These are phyloP conservation scores for Drosophila paucipuncta DNA, from an alignment of 2,888 invertebrate species.

Conservation along the genomic window DNA sequence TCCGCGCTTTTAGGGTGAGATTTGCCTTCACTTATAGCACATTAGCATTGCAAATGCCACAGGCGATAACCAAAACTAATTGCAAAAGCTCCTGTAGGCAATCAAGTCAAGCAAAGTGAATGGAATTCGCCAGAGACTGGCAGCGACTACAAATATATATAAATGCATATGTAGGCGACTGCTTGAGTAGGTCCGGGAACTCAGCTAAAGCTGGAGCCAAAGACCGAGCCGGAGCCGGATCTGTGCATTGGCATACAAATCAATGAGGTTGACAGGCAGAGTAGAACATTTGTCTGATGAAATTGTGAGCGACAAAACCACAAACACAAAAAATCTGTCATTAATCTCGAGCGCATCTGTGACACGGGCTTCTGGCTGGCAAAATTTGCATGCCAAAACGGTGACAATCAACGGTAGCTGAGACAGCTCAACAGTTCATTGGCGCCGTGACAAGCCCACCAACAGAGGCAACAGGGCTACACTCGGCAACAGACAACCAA, in stretches of 20 bases:
- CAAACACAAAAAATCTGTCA: conserved; percentile 1
- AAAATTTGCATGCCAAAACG: conserved; percentile 32
- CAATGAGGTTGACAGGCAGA: conserved; percentile 22
- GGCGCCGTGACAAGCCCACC: conserved; percentile 74
- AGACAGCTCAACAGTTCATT: conserved; percentile 62
- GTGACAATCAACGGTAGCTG: conserved; percentile 38
- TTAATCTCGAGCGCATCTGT: background rate
- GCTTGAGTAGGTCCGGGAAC: conserved; percentile 67
- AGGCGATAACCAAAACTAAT: conserved; percentile 69
- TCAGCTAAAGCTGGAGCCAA: conserved; percentile 51
- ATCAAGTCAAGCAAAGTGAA: conserved; percentile 45
- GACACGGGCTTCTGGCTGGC: conserved; percentile 26
- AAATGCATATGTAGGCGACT: conserved; percentile 18
- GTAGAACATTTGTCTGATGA: conserved; percentile 67
- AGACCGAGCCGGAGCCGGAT: conserved; percentile 68
- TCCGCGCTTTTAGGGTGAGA: background rate
- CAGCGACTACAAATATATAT: background rate
- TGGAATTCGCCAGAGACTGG: conserved; percentile 25
- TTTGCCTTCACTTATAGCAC: conserved; percentile 37
- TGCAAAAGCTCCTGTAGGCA: conserved; percentile 80
- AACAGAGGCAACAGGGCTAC: conserved; percentile 12
- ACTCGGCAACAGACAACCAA: conserved; percentile 34
- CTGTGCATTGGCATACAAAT: conserved; percentile 66
- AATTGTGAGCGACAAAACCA: conserved; percentile 41
- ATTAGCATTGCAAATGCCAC: conserved; percentile 68